A percentile compares a stretch with the other conserved stretches of the same genome.
Evolutionary conservation across 2,888 invertebrate genomes (phyloP).

Genomic region (Scaptomyza parva): DNA sequence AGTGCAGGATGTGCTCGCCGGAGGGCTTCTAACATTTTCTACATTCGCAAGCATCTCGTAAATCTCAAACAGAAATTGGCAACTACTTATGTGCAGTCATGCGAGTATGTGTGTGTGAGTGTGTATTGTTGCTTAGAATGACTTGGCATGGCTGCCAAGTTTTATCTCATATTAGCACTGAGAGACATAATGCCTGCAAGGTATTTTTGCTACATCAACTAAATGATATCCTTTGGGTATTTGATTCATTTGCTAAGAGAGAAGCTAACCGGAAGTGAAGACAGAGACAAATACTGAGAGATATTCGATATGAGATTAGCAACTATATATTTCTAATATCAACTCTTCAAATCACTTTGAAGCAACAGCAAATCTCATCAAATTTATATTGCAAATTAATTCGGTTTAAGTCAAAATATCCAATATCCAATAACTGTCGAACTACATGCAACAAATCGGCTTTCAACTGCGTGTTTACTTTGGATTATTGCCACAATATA

Average conservation of each 20-base stretch:
- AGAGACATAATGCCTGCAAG: slow-evolving; percentile 47
- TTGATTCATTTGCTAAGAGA: slow-evolving; percentile 16
- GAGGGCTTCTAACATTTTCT: slow-evolving; percentile 43
- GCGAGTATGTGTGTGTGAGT: slow-evolving; percentile 22
- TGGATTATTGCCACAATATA: slow-evolving; percentile 9
- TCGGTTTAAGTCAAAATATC: slow-evolving; percentile 1
- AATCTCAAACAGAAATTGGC: slow-evolving; percentile 67
- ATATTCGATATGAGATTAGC: background rate
- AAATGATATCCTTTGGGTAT: slow-evolving; percentile 22
- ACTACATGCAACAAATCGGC: slow-evolving; percentile 15
- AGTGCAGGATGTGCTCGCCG: slow-evolving; percentile 57
- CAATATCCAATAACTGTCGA: slow-evolving; percentile 20
- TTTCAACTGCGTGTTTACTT: slow-evolving; percentile 7
- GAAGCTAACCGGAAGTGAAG: background rate
- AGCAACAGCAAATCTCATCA: background rate
- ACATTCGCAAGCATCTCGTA: slow-evolving; percentile 47
- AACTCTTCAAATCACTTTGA: background rate
- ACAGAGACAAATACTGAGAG: background rate
- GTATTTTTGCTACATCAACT: slow-evolving; percentile 56
- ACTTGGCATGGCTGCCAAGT: slow-evolving; percentile 14
- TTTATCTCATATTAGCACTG: slow-evolving; percentile 56
- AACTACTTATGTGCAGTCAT: slow-evolving; percentile 62
- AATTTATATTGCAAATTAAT: slow-evolving; percentile 22
- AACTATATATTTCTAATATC: background rate
- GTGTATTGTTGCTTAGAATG: slow-evolving; percentile 21